Evolutionary conservation across 2,888 invertebrate species (phyloP), one percentile per base, ranked within the genome.

Genomic region (Tetramorium bicarinatum): DNA sequence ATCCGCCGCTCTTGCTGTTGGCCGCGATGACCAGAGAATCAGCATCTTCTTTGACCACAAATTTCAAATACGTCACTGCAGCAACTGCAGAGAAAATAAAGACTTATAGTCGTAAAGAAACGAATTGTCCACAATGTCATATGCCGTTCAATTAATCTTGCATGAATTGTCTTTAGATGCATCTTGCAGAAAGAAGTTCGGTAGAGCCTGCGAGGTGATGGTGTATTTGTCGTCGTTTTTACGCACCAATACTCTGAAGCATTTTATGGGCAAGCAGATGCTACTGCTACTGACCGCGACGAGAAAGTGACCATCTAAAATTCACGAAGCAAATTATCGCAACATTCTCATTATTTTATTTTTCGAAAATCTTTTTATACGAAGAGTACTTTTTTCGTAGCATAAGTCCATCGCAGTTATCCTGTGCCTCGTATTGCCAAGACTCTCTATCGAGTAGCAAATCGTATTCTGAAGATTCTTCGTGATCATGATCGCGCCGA

Each of bases 11-110:
- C 49, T 96, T 96, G 85, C 96, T 96, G 91, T 96, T 97, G 1
- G 96, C 97, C n/a, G 97, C 97, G 13, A 98, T 96, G 18, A 99
- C 96, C 34, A 99, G 95, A 0, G 98, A 97, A 93, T 99, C 99
- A 0, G 97, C 97, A 92, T 97, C 98, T 91, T 98, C 98, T 2
- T 97, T 96, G 76, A 97, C 96, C 71, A 97, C 97, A 96, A 99
- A 99, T 90, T 97, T 96, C n/a, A 97, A 95, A 91, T 97, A 96
- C 0, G 96, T 96, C 62, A 97, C 94, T 76, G 95, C 94, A 89
- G n/a, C n/a, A n/a, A 94, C 95, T 95, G 91, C 77, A 85, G 79
- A 81, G 44, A 76, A 18, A n/a, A 21, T n/a, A 61, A 44, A 52
- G 0, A 83, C 76, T 54, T 41, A 0, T 34, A 64, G 18, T 2